These are phyloP conservation scores for Cyclophora punctaria DNA, from an alignment of 2,888 invertebrate genomes.

Conservation along the genomic window DNA sequence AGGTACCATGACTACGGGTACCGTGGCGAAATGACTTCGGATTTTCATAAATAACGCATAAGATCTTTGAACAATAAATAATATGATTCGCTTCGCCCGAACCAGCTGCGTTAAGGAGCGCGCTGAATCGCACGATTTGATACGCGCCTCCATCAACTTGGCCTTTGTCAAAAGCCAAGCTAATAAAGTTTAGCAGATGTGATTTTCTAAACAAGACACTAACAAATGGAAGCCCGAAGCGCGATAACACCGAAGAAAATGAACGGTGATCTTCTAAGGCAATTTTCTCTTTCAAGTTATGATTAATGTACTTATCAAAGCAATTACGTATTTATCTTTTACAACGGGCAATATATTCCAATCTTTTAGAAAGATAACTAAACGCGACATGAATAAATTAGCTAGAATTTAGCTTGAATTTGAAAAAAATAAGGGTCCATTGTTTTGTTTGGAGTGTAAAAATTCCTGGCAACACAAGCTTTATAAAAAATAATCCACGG, in stretches of 20 bases:
- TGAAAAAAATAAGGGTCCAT: conserved; percentile 19
- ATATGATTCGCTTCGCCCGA: conserved; percentile 64
- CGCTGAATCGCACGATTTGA: conserved; percentile 65
- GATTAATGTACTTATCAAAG: conserved; percentile 33
- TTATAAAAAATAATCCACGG: conserved; percentile 45
- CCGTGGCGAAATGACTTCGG: conserved; percentile 51
- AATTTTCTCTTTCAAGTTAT: conserved; percentile 43
- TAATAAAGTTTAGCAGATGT: conserved; percentile 73
- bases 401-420: conserved; percentile 3
- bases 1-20: conserved; percentile 23
- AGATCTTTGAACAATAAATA: conserved; percentile 67
- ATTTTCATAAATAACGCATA: conserved; percentile 69
- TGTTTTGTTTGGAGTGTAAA: conserved; percentile 26
- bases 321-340: conserved; percentile 27
- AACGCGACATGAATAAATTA: conserved; percentile 17
- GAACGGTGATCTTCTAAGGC: conserved; percentile 35
- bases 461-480: conserved; percentile 42
- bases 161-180: conserved; percentile 65
- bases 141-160: conserved; percentile 70
- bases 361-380: conserved; percentile 12
- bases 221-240: conserved; percentile 58
- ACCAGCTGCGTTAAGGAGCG: conserved; percentile 71
- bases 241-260: conserved; percentile 45
- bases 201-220: conserved; percentile 70
- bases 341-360: conserved; percentile 13